Base-by-base conservation (phyloP, 2,113 vertebrate genomes). In the Fregetta grallaria region DNA sequence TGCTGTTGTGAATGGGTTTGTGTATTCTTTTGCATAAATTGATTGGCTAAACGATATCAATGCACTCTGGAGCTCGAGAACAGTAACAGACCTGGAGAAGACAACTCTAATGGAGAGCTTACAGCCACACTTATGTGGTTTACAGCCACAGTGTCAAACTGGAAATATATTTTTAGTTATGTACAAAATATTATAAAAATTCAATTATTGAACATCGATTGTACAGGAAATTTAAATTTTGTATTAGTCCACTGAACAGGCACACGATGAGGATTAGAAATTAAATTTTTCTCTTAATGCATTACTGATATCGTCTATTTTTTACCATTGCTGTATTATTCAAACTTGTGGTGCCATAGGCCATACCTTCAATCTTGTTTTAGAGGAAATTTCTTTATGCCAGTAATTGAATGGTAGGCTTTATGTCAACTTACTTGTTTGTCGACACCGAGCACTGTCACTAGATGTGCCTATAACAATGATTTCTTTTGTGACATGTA, bases 401-500 rank as follows among this genome's bases (percentile, higher is more conserved):
- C 81, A 66, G 74, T 91, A 96, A 92, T 88, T 83, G 87, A 92
- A 97, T 79, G 47, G 89, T 91, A 95, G 93, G 78, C 77, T 95
- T 95, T 92, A 90, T 79, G 91, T 95, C 95, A 94, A 59, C 58
- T 73, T 76, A 45, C 85, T 85, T 92, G 86, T 88, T 90, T 95
- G 91, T 72, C 6, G 38, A 87, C 71, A 75, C 87, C 3, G 6
- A 93, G 87, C 81, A 88, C 73, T 92, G 84, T 81, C 73, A 86
- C 76, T 82, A 85, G 67, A 77, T 82, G 66, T 55, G 81, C 84
- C 91, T 76, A 55, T 85, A 95, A 91, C 89, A 94, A 88, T 90
- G 84, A 96, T 90, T 96, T 96, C 89, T 96, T 94, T 66, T 92
- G 81, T 95, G 91, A 95, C 91, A 94, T 34, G 59, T 65, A 91